phyloP scores from a whole-genome alignment of 1,140 invertebrate genomes.

The Ladona fulva region DNA sequence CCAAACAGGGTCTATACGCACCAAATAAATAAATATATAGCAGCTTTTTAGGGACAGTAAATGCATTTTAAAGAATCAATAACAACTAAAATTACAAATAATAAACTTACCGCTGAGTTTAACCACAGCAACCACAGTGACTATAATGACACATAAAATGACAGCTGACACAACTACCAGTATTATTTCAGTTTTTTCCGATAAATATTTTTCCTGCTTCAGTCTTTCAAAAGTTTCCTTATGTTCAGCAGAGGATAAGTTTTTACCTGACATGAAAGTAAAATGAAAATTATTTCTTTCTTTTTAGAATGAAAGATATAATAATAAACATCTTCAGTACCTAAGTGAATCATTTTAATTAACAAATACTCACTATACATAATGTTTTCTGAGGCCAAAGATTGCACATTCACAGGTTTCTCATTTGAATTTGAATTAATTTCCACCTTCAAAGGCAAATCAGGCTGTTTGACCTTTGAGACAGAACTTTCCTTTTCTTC shows the following conservation, averaged over 20 bases:
- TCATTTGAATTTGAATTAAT: not conserved
- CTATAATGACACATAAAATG: not conserved
- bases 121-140: not conserved
- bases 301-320: not conserved
- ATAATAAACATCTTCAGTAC: not conserved
- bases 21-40: no score
- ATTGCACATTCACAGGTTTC: no score
- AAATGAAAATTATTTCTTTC: not conserved
- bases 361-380: no score
- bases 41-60: no score
- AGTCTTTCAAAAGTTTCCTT: not conserved
- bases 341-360: no score
- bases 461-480: not conserved
- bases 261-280: not conserved
- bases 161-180: not conserved
- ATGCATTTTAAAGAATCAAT: no score
- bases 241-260: not conserved
- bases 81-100: no score
- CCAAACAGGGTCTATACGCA: no score
- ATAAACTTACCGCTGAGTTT: constrained; percentile 8
- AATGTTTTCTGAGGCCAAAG: no score
- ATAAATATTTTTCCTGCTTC: not conserved
- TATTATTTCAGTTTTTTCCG: not conserved
- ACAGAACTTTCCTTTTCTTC: not conserved
- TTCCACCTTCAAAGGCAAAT: not conserved